A percentile compares a stretch with the other conserved stretches of the same genome.
phyloP scores from a whole-genome alignment of 2,113 vertebrate genomes.

The Alligator mississippiensis region DNA sequence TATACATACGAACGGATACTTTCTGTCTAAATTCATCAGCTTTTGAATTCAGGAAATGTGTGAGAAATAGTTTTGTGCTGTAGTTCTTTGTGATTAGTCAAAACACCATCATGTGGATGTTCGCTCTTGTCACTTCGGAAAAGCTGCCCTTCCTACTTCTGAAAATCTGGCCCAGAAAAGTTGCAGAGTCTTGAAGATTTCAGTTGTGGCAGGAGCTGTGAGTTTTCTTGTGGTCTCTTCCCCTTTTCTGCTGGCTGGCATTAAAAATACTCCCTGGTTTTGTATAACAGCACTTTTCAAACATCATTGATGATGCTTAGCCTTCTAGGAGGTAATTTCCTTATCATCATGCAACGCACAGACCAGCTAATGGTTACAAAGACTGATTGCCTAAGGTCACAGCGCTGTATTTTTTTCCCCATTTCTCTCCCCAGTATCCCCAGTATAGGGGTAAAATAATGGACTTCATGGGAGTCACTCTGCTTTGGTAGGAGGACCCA shows the following conservation, averaged over 20 bases:
- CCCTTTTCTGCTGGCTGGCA: not conserved
- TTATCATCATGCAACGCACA: not conserved
- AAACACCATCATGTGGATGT: not conserved
- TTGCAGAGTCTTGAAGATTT: not conserved
- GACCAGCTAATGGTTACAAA: not conserved
- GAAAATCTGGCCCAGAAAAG: not conserved
- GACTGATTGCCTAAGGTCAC: not conserved
- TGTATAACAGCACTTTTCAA: not conserved
- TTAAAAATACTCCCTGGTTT: not conserved
- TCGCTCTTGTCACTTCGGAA: not conserved
- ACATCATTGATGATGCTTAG: not conserved
- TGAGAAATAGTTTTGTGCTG: not conserved
- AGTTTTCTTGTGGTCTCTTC: not conserved
- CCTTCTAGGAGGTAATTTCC: not conserved
- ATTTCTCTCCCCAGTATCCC: not conserved
- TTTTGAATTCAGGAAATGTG: not conserved
- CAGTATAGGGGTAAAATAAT: not conserved
- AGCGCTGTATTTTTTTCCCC: not conserved
- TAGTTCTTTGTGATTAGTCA: not conserved
- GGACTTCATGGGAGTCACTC: not conserved
- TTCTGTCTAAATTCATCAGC: not conserved
- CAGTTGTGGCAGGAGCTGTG: not conserved
- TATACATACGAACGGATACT: not conserved
- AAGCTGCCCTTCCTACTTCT: not conserved
- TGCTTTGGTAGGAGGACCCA: not conserved